These are phyloP conservation scores for Aphaenogaster floridana DNA, from an alignment of 1,140 invertebrate genomes.

Conservation along the genomic window DNA sequence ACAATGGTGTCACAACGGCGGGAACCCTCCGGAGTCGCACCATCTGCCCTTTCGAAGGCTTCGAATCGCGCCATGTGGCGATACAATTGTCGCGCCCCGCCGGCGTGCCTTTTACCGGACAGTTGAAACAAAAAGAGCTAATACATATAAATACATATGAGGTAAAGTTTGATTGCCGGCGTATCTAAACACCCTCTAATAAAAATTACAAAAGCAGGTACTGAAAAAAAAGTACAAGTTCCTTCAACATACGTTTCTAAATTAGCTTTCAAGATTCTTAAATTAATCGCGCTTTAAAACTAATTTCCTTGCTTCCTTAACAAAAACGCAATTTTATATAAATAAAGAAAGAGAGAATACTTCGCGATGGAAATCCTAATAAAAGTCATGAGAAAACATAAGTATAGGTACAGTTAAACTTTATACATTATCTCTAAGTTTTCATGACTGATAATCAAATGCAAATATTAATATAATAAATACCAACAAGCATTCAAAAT, in stretches of 20 bases:
- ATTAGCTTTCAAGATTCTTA: neutral
- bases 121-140: constrained; percentile 32
- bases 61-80: constrained; percentile 55
- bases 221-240: neutral
- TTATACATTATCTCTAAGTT: neutral
- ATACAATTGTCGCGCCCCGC: constrained; percentile 50
- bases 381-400: neutral
- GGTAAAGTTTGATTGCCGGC: neutral
- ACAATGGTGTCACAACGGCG: constrained; percentile 44
- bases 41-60: constrained; percentile 52
- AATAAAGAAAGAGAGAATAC: neutral
- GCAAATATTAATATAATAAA: neutral
- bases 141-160: too few relatives aligned
- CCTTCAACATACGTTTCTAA: neutral
- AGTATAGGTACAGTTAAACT: neutral
- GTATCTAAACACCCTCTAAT: neutral
- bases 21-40: constrained; percentile 51
- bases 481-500: neutral
- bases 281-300: neutral
- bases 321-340: neutral
- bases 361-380: neutral
- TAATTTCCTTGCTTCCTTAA: neutral
- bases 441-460: neutral
- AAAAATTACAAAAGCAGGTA: neutral
- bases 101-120: neutral